A percentile compares a stretch with the other conserved stretches of the same genome.
Conservation (phyloP, 2,888 invertebrate genomes). For the Troglohyphantes excavatus region DNA sequence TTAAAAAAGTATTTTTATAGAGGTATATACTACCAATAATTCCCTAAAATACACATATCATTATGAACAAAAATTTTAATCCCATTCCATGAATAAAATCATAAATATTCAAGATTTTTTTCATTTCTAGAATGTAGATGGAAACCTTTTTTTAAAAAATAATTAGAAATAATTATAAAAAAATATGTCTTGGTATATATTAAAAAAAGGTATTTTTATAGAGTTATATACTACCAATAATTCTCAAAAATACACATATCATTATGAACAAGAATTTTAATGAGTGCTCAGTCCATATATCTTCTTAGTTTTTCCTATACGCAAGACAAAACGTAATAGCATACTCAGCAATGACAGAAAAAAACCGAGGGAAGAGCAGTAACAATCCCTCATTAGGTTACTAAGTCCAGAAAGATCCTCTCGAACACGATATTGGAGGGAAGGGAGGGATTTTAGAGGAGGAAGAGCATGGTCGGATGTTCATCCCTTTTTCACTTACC, state of each 20-base stretch:
- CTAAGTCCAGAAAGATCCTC: conserved; percentile 54
- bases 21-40: no score
- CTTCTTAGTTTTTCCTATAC: background rate
- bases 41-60: background rate
- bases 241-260: background rate
- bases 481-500: conserved; percentile 61
- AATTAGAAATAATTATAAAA: no score
- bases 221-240: no score
- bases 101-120: no score
- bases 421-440: conserved; percentile 48
- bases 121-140: no score
- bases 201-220: no score
- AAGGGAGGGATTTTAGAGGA: conserved; percentile 25
- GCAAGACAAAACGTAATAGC: background rate
- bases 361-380: background rate
- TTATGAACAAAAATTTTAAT: background rate
- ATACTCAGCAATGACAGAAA: conserved; percentile 7
- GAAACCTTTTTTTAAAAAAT: no score
- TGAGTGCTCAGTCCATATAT: background rate
- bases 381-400: conserved; percentile 62
- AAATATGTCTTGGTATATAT: no score
- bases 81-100: no score
- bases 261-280: background rate
- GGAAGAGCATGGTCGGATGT: conserved; percentile 8
- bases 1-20: no score